Evolutionary conservation across 2,888 invertebrate genomes (phyloP).

Genomic region (Stegophylla sp.): DNA sequence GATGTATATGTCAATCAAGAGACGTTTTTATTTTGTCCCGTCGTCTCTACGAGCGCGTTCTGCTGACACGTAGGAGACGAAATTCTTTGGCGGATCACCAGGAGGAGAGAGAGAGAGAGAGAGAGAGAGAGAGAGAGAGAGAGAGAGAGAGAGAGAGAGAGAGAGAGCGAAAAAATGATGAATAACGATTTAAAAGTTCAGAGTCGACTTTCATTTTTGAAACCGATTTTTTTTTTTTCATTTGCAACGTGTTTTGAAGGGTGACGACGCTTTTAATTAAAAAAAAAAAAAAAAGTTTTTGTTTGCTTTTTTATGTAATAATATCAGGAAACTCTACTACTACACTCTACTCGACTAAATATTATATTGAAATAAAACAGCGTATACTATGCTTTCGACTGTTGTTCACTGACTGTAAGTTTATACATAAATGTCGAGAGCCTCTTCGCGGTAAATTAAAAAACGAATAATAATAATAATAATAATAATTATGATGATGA

Average conservation of each 20-base stretch:
- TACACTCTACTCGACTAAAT: not conserved
- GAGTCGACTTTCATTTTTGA: not conserved
- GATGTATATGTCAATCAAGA: constrained; percentile 25
- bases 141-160: no score
- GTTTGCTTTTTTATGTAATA: not conserved
- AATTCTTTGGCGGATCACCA: not conserved
- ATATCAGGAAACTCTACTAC: not conserved
- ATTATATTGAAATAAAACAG: constrained; percentile 31
- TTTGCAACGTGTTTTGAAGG: not conserved
- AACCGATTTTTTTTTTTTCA: constrained; percentile 6
- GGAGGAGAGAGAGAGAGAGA: no score
- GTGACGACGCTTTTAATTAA: constrained; percentile 1
- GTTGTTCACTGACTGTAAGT: not conserved
- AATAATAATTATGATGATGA: no score
- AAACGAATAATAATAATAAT: constrained; percentile 34
- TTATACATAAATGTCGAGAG: constrained; percentile 11
- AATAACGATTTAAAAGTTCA: not conserved
- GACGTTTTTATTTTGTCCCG: constrained; percentile 1
- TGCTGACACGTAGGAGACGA: no score
- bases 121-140: no score
- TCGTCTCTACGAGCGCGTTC: not conserved
- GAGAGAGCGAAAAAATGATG: no score
- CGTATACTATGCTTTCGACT: not conserved
- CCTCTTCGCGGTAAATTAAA: constrained; percentile 14
- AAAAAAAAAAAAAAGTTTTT: constrained; percentile 2